Conservation (phyloP, 2,888 invertebrate species). For the Xanthia togata region DNA sequence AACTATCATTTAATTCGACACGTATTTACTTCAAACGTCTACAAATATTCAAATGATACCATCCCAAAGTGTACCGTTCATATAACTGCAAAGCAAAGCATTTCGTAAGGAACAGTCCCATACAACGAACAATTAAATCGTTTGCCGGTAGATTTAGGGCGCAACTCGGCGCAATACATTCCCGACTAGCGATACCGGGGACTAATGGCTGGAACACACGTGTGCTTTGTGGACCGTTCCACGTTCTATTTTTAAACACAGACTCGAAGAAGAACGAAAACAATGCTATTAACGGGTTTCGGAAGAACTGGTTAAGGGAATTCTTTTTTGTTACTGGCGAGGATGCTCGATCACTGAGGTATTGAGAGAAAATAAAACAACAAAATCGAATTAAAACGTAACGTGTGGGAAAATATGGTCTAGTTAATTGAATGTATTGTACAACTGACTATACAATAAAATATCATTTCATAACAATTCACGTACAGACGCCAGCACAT, state of each 20-base stretch:
- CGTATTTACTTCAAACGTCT: slow-evolving; percentile 23
- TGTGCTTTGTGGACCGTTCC: slow-evolving; percentile 63
- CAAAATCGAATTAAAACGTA: neutral
- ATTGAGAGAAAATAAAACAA: slow-evolving; percentile 19
- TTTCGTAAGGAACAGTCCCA: slow-evolving; percentile 59
- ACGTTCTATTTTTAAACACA: slow-evolving; percentile 60
- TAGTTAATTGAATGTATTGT: neutral
- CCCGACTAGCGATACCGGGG: slow-evolving; percentile 75
- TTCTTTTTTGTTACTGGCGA: slow-evolving; percentile 30
- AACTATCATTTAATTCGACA: slow-evolving; percentile 18
- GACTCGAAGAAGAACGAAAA: slow-evolving; percentile 49
- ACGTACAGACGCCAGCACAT: too few relatives aligned
- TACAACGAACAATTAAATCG: slow-evolving; percentile 74
- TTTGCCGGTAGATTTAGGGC: slow-evolving; percentile 80
- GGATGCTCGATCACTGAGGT: neutral
- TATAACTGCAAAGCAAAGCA: slow-evolving; percentile 29
- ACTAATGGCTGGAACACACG: slow-evolving; percentile 74
- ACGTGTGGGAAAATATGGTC: slow-evolving; percentile 28
- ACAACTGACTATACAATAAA: neutral
- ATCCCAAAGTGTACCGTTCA: slow-evolving; percentile 25
- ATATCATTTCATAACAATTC: slow-evolving; percentile 13
- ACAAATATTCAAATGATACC: slow-evolving; percentile 19
- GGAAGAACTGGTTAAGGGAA: slow-evolving; percentile 42
- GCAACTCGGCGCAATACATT: slow-evolving; percentile 76
- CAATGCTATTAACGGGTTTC: slow-evolving; percentile 45